Evolutionary conservation across 2,888 invertebrate species (phyloP).

Genomic region (Hyposoter dolosus): DNA sequence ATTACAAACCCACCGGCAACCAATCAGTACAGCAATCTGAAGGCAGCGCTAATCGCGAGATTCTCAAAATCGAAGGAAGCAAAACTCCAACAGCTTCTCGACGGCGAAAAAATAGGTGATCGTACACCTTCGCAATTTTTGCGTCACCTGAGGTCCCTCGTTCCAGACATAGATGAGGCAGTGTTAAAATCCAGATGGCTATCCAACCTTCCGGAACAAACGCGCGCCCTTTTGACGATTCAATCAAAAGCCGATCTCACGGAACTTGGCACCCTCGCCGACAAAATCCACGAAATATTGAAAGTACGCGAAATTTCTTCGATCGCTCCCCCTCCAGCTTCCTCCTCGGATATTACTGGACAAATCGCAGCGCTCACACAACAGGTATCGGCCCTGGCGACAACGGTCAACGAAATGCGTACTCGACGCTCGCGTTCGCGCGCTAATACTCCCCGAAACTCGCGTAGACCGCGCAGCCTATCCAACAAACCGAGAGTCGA

Average conservation of each 20-base stretch:
- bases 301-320: background rate
- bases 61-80: slow-evolving; percentile 1
- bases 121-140: background rate
- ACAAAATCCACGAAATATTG: background rate
- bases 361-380: background rate
- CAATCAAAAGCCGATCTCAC: background rate
- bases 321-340: background rate
- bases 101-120: background rate
- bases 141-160: background rate
- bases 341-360: background rate
- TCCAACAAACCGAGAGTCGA: background rate
- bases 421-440: background rate
- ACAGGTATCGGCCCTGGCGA: background rate
- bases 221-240: background rate
- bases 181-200: background rate
- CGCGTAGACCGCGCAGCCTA: background rate
- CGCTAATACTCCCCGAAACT: background rate
- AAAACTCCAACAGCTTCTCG: background rate
- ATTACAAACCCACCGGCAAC: no score
- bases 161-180: background rate
- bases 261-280: background rate
- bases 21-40: no score
- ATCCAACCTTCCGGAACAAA: background rate
- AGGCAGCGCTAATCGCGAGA: no score
- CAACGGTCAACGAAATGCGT: background rate